phyloP scores from a whole-genome alignment of 2,888 invertebrate species.

The Biston betularia region DNA sequence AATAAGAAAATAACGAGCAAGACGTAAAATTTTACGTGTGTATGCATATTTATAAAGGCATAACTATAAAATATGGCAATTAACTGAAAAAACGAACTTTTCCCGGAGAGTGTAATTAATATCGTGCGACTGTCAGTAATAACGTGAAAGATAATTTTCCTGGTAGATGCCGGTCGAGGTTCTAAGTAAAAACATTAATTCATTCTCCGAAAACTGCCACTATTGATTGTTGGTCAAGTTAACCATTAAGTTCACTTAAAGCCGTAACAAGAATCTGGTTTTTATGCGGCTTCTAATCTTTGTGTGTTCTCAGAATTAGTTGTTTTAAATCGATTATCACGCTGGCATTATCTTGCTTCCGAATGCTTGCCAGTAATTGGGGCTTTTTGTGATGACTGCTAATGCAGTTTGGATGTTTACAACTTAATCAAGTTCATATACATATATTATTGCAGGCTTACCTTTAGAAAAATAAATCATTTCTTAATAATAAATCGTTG shows the following conservation, averaged over 20 bases:
- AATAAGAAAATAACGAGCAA: neutral
- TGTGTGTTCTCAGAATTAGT: slow-evolving; percentile 62
- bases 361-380: slow-evolving; percentile 49
- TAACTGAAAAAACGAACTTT: slow-evolving; percentile 37
- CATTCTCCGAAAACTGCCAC: slow-evolving; percentile 61
- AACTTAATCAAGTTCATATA: neutral
- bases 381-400: slow-evolving; percentile 17
- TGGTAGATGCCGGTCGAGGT: slow-evolving; percentile 54
- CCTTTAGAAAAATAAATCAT: neutral
- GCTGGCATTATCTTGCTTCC: slow-evolving; percentile 51
- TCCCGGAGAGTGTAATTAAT: slow-evolving; percentile 51
- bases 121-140: slow-evolving; percentile 45
- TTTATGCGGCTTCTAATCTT: slow-evolving; percentile 59
- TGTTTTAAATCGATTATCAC: slow-evolving; percentile 60
- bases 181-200: slow-evolving; percentile 64
- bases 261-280: slow-evolving; percentile 51
- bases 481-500: neutral
- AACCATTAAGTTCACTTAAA: slow-evolving; percentile 44
- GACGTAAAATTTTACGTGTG: slow-evolving; percentile 8
- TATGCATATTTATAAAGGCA: slow-evolving; percentile 7
- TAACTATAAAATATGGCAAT: slow-evolving; percentile 23
- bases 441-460: neutral
- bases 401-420: slow-evolving; percentile 19
- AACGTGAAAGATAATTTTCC: slow-evolving; percentile 56
- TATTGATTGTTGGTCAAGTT: slow-evolving; percentile 60